Percentiles rank a stretch among this genome's conserved stretches.
These are phyloP conservation scores for Phalacrocorax pelagicus DNA, from an alignment of 2,113 vertebrate species.

Conservation along the genomic window DNA sequence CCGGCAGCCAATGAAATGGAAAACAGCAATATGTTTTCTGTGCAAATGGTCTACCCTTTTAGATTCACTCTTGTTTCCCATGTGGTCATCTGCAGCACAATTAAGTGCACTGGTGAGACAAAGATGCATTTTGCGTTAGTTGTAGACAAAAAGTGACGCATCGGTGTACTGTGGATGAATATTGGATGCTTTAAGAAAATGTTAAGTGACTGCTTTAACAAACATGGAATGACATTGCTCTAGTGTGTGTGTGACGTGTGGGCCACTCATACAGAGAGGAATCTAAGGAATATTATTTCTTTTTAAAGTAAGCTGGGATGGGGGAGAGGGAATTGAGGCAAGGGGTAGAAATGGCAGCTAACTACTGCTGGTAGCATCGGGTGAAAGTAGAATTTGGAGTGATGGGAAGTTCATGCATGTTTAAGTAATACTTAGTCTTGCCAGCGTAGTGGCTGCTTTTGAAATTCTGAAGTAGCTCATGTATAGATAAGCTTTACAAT, in stretches of 20 bases:
- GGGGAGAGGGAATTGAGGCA: neutral
- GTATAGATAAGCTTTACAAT: neutral
- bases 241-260: neutral
- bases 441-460: neutral
- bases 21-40: neutral
- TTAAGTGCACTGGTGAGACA: neutral
- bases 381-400: neutral
- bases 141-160: neutral
- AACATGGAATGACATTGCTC: neutral
- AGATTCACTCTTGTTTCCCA: neutral
- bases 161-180: rapidly evolving
- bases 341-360: neutral
- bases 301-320: neutral
- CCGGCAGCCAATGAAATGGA: neutral
- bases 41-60: neutral
- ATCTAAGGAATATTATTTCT: neutral
- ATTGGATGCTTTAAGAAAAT: neutral
- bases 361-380: neutral
- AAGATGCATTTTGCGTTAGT: neutral
- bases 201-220: neutral
- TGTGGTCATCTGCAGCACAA: neutral
- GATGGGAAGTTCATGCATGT: neutral
- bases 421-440: neutral
- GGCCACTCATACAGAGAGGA: neutral
- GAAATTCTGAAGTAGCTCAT: neutral